phyloP scores from a whole-genome alignment of 2,888 invertebrate genomes.

The Tetragonula carbonaria region DNA sequence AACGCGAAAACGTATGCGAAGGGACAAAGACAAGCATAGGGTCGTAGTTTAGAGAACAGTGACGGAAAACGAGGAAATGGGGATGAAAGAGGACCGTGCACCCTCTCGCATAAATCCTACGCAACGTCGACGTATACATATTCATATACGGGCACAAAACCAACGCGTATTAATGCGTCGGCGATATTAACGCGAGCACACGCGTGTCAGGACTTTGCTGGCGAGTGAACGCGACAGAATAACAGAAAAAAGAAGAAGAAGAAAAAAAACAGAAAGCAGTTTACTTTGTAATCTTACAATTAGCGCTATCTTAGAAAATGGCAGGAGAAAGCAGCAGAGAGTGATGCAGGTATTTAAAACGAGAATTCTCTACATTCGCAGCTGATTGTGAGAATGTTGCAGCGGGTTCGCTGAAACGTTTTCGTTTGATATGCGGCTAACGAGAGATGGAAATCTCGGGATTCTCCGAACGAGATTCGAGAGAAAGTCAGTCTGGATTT shows the following conservation, averaged over 20 bases:
- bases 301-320: constrained; percentile 25
- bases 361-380: constrained; percentile 39
- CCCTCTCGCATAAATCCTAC: constrained; percentile 48
- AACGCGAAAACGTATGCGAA: not conserved
- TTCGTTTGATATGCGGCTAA: constrained; percentile 83
- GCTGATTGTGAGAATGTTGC: constrained; percentile 28
- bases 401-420: constrained; percentile 66
- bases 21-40: not conserved
- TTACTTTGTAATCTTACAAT: constrained; percentile 33
- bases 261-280: constrained; percentile 6
- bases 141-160: constrained; percentile 49
- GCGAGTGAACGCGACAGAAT: not conserved
- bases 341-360: not conserved
- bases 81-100: constrained; percentile 28
- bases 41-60: not conserved
- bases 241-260: too few relatives aligned
- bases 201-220: constrained; percentile 12
- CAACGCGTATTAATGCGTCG: constrained; percentile 48
- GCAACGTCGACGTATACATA: constrained; percentile 56
- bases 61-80: not conserved
- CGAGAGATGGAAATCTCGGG: constrained; percentile 82
- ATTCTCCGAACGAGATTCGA: not conserved
- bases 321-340: too few relatives aligned
- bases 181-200: constrained; percentile 55
- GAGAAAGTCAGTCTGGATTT: too few relatives aligned